Base-by-base conservation (phyloP, 2,888 invertebrate species). In the Machimus atricapillus region DNA sequence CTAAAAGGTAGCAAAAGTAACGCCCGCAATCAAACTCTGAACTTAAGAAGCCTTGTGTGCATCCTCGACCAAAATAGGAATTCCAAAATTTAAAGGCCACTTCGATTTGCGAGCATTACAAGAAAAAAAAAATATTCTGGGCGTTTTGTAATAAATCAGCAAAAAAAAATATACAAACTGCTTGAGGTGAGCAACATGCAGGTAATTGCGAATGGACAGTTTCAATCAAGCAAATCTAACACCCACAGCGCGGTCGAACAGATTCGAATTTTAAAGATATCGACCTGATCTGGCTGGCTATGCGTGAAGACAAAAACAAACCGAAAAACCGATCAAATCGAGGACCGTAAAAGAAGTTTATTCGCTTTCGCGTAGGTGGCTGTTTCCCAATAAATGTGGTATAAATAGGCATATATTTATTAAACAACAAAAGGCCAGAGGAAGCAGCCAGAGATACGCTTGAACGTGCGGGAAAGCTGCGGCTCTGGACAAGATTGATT, bases 161-260 rank as follows among this genome's bases (percentile, higher is more conserved):
- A 78, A 76, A 78, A 23, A 43, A 78, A n/a, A n/a, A n/a, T n/a
- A 46, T 4, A 23, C 43, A 66, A 66, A 66, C 19, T 27, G 27
- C 66, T 66, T 66, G 27, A 23, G 66, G 27, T 27, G 12, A 23
- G 66, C 27, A 66, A 66, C 66, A 66, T 66, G 66, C 66, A 81
- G 56, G 52, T 34, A 46, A 81, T 56, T 31, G 52, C 52, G 46
- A 81, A 81, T 34, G 56, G 81, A 79, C 79, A 81, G 78, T 40
- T 78, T 78, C 43, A 78, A 78, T 78, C 78, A 78, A 78, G 78
- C 78, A 43, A 78, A 40, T 66, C 43, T 23, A 78, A 43, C 78
- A 23, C 81, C 81, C 56, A 46, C 81, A 79, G 23, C 34, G 7
- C 19, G 23, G n/a, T 2, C 16, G 40, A 52, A n/a, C 52, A 52